Evolutionary conservation across 2,797 vertebrate genomes (phyloP), one percentile per base, ranked within the genome.

Genomic region (Sebastes kiyomatsui): DNA sequence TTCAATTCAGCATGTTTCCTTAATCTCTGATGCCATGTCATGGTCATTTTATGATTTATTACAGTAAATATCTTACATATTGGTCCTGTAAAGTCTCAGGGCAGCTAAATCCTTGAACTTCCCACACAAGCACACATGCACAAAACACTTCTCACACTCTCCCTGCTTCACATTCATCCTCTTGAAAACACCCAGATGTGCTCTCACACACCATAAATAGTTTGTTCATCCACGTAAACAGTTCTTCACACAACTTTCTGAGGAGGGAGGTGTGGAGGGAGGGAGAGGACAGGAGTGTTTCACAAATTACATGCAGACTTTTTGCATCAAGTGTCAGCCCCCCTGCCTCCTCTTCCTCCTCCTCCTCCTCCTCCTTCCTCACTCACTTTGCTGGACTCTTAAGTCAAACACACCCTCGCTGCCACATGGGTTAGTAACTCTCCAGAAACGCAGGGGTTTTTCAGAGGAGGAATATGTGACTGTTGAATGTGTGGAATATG

Each of bases 221-320:
- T 73, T 46, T 73, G 18, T 30, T 59, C 49, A 35, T 58, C 22
- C 42, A 46, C 68, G 46, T 27, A 66, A 68, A 80, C 56, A 66
- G 4, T 20, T 5, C 35, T 23, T 59, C 42, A 59, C 68, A 67
- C 72, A 56, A 75, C 79, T 64, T 60, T 82, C 67, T 70, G 68
- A 69, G 90, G 79, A 77, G 90, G 80, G 84, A 92, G 82, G 80
- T 83, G 80, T 72, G 35, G 28, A n/a, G 84, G 90, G 90, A 77
- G 90, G 85, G 77, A 75, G 77, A 78, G 56, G 46, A 75, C 61
- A 25, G 75, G 62, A 30, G 60, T 81, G 84, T 75, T 79, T 83
- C 88, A 75, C 86, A 87, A 93, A 89, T 88, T 85, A 67, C 90
- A 94, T 85, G 85, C 92, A 92, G 93, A 83, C 89, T 91, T 92